Evolutionary conservation across 64 coral and sea anemone genomes (phyloP).

Genomic region (Porites lutea): DNA sequence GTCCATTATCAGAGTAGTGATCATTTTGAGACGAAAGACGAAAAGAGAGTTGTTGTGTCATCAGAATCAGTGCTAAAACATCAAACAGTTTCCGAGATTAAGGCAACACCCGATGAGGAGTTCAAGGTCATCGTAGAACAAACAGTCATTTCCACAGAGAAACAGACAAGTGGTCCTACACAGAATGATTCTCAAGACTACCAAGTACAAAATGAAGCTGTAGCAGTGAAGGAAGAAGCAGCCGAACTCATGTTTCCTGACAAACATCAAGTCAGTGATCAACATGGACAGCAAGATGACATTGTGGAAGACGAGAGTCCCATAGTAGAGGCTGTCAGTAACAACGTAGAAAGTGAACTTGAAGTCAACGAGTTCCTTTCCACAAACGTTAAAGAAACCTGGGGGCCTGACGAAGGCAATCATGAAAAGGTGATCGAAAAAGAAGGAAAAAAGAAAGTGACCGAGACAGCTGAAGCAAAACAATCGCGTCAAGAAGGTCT

Average conservation of each 20-base stretch:
- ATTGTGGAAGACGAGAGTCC: not conserved
- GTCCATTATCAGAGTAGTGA: too few relatives aligned
- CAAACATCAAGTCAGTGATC: not conserved
- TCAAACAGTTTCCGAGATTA: too few relatives aligned
- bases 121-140: not conserved
- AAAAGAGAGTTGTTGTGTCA: too few relatives aligned
- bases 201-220: not conserved
- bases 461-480: not conserved
- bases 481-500: not conserved
- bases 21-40: too few relatives aligned
- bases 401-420: not conserved
- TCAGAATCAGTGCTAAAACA: too few relatives aligned
- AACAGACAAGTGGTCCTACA: not conserved
- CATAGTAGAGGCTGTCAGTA: not conserved
- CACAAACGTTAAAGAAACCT: not conserved
- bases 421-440: not conserved
- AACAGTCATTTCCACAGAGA: not conserved
- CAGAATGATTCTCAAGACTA: not conserved
- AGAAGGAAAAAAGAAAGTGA: not conserved
- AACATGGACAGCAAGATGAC: not conserved
- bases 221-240: not conserved
- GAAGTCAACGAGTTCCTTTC: conserved; percentile 30
- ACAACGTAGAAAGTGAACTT: not conserved
- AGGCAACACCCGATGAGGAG: not conserved
- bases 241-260: not conserved